phyloP scores from a whole-genome alignment of 1,140 invertebrate genomes.

The Pissodes strobi region DNA sequence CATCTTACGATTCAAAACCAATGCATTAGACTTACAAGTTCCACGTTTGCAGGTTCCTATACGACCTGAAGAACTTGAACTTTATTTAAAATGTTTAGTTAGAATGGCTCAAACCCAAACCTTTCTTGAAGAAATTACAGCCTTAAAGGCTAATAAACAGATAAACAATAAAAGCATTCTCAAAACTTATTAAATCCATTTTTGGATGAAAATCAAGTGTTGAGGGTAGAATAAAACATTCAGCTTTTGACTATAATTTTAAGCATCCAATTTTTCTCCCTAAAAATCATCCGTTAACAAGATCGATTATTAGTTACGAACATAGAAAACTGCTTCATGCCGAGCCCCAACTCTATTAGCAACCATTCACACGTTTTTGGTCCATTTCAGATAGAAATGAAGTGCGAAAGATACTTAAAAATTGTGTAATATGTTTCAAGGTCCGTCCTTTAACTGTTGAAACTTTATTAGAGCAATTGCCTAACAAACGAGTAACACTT shows the following conservation, averaged over 20 bases:
- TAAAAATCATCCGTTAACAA: neutral
- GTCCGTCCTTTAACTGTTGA: constrained; percentile 29
- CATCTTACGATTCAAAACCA: constrained; percentile 22
- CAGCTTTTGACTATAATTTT: neutral
- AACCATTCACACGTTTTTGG: neutral
- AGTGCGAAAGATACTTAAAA: neutral
- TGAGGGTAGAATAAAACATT: neutral
- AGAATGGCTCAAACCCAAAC: neutral
- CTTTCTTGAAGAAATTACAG: constrained; percentile 24
- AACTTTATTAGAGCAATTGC: constrained; percentile 27
- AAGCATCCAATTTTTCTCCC: neutral
- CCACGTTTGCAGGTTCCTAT: neutral
- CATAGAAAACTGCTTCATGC: constrained; percentile 1
- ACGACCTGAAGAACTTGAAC: constrained; percentile 14
- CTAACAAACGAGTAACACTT: constrained; percentile 35
- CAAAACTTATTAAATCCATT: neutral
- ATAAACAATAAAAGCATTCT: constrained; percentile 1
- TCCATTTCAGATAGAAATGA: neutral
- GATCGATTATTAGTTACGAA: neutral
- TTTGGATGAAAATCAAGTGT: neutral
- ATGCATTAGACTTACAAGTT: neutral
- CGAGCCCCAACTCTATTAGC: neutral
- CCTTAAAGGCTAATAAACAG: neutral
- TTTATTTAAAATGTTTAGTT: neutral
- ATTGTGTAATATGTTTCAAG: constrained; percentile 23